phyloP scores from a whole-genome alignment of 2,113 vertebrate genomes.

The Rhineura floridana region DNA sequence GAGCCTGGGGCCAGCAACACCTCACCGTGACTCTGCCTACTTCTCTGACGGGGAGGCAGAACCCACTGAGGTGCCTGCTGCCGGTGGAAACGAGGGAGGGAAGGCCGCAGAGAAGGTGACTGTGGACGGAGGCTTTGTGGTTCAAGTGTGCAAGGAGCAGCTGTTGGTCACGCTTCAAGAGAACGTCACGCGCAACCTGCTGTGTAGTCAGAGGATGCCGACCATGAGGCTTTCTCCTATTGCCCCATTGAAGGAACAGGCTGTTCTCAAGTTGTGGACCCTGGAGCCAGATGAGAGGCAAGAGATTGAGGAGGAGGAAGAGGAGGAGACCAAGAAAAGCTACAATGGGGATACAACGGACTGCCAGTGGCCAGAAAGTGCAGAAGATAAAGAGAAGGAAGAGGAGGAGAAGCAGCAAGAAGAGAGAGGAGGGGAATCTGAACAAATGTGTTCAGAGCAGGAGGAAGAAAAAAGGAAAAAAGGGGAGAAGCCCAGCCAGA shows the following conservation, averaged over 20 bases:
- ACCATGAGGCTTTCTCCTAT: conserved; percentile 37
- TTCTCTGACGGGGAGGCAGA: conserved; percentile 79
- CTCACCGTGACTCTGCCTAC: conserved; percentile 86
- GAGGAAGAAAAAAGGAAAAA: not conserved
- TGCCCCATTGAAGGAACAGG: conserved; percentile 43
- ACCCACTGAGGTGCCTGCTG: conserved; percentile 18
- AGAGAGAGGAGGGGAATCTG: not conserved
- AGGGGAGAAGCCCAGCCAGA: not conserved
- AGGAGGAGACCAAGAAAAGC: conserved; percentile 79
- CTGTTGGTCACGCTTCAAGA: conserved; percentile 87
- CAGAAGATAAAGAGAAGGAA: conserved; percentile 18
- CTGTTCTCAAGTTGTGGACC: conserved; percentile 42
- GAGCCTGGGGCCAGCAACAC: conserved; percentile 79
- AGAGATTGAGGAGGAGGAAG: conserved; percentile 76
- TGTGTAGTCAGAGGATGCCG: conserved; percentile 77
- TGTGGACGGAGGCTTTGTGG: conserved; percentile 78
- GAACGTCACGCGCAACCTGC: conserved; percentile 86
- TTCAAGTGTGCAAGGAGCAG: conserved; percentile 91
- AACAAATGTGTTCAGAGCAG: not conserved
- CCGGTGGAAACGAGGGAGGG: conserved; percentile 14
- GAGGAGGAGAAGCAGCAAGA: not conserved
- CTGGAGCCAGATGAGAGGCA: conserved; percentile 57
- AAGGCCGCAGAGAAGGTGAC: conserved; percentile 8
- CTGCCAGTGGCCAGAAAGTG: not conserved
- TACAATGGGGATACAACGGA: not conserved